Base-by-base conservation (phyloP, 1,140 invertebrate species). In the Diplogasteroides magnus region DNA sequence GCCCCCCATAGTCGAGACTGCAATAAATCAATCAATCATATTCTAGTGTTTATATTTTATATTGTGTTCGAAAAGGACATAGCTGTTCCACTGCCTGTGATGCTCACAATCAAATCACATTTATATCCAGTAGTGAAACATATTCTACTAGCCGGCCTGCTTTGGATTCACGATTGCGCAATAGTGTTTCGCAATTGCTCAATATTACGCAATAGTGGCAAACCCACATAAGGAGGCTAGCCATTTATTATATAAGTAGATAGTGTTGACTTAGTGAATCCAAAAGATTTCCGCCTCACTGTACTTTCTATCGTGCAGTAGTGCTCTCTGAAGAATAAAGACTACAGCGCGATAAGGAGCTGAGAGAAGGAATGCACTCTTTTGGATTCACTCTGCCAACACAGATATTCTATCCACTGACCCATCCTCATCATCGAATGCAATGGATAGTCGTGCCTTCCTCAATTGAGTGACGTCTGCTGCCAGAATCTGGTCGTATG, bases 381-480 rank as follows among this genome's bases (percentile, higher is more conserved):
- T 14, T n/a, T 14, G 48, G n/a, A 56, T 56, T 14, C 48, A n/a
- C 13, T 13, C 48, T 14, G 48, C 13, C 13, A 56, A n/a, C 32
- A 13, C 32, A 25, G 28, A 11, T 31, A n/a, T 64, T 37, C 28
- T 28, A 29, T 27, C 26, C 66, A 37, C 64, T 69, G 73, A 86
- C 85, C 94, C 94, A 85, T 97, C 94, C 84, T 98, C 94, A 58
- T 92, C 92, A 82, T 93, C 91, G 87, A 96, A 98, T 19, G 92
- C 89, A 13, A 97, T 92, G 74, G 92, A 94, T 2, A 97, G 86
- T 82, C 94, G 94, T 63, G 91, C 93, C 82, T 94, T 94, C 84
- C 94, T 92, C 59, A 97, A 84, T 78, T 97, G 93, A 82, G 94
- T 95, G 84, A 96, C 94, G 56, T 91, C 91, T 19, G 92, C 92